Percentiles rank a stretch among this genome's conserved stretches.
Evolutionary conservation across 37 sponge, comb jelly and placozoan species (phyloP).

Genomic region (Ianthella basta): DNA sequence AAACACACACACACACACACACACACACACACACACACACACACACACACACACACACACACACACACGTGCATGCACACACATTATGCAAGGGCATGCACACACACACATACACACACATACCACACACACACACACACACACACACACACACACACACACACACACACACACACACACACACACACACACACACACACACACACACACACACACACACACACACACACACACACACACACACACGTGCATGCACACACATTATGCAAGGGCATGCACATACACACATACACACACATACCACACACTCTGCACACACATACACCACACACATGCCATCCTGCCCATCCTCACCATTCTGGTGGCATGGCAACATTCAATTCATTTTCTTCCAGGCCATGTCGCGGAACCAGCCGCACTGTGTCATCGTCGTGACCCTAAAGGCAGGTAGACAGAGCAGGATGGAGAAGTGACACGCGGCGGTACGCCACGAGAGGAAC

Average conservation of each 20-base stretch:
- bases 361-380: conserved; percentile 4
- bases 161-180: not conserved
- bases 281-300: not conserved
- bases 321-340: not conserved
- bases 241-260: not conserved
- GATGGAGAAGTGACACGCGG: too few relatives aligned
- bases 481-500: too few relatives aligned
- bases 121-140: not conserved
- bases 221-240: not conserved
- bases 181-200: not conserved
- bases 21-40: not conserved
- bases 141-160: not conserved
- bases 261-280: not conserved
- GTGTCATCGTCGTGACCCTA: conserved; percentile 6
- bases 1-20: not conserved
- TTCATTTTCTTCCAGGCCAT: not conserved
- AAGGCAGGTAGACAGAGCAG: not conserved
- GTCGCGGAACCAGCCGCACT: not conserved
- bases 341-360: not conserved
- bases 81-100: not conserved
- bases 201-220: not conserved
- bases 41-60: not conserved
- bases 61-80: not conserved
- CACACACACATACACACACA: not conserved
- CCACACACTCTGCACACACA: not conserved